Evolutionary conservation across 1,140 invertebrate genomes (phyloP).

Genomic region (Danaus plexippus): DNA sequence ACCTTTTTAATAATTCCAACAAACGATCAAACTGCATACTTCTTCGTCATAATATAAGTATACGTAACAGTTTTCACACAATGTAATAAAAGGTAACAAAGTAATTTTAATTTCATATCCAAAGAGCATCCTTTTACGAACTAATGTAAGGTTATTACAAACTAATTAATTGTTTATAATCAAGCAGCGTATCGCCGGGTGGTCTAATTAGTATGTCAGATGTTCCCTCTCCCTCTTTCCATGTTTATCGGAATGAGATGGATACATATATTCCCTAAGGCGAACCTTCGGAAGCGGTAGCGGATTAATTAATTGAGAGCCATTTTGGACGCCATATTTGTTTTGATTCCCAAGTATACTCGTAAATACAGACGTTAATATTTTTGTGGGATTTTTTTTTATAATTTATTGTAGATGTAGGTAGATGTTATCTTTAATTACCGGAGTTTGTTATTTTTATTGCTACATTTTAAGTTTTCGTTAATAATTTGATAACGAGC

Average conservation of each 20-base stretch:
- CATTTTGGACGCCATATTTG: conserved; percentile 36
- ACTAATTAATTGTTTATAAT: conserved; percentile 35
- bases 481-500: too few relatives aligned
- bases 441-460: too few relatives aligned
- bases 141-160: conserved; percentile 16
- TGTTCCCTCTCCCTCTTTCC: conserved; percentile 17
- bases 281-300: conserved; percentile 31
- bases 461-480: too few relatives aligned
- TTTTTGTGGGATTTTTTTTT: too few relatives aligned
- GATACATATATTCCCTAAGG: conserved; percentile 17
- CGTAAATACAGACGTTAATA: too few relatives aligned
- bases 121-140: neutral
- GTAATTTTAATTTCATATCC: too few relatives aligned
- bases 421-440: too few relatives aligned
- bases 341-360: conserved; percentile 19
- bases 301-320: conserved; percentile 37
- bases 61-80: conserved; percentile 1
- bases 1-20: too few relatives aligned
- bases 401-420: too few relatives aligned
- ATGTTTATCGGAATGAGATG: conserved; percentile 20
- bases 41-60: too few relatives aligned
- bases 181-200: conserved; percentile 36
- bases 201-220: conserved; percentile 38
- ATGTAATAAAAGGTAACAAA: neutral
- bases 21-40: too few relatives aligned